Percentiles rank a stretch among this genome's conserved stretches.
These are phyloP conservation scores for Epinotia bilunana DNA, from an alignment of 2,888 invertebrate species.

Conservation along the genomic window DNA sequence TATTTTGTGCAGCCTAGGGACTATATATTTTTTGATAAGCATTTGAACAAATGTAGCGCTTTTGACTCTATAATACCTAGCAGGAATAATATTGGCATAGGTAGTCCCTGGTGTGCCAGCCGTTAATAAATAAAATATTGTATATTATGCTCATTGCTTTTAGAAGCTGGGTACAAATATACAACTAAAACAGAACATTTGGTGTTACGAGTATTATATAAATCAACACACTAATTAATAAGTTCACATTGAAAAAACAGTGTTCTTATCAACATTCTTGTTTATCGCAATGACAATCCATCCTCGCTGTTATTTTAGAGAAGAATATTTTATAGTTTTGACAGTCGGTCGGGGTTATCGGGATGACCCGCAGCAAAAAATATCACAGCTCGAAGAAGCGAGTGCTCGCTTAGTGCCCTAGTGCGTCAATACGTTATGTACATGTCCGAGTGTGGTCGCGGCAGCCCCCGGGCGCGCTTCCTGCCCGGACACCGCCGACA, in stretches of 20 bases:
- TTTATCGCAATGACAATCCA: constrained; percentile 64
- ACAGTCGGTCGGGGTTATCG: constrained; percentile 60
- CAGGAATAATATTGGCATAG: too few relatives aligned
- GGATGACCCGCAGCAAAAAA: constrained; percentile 45
- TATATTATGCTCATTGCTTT: neutral
- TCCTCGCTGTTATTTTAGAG: constrained; percentile 46
- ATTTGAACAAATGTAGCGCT: too few relatives aligned
- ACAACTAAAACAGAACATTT: neutral
- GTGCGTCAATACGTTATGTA: neutral
- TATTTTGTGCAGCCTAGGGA: too few relatives aligned
- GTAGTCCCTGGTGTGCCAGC: too few relatives aligned
- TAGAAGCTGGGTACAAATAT: neutral
- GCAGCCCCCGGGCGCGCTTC: constrained; percentile 44
- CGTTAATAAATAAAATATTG: too few relatives aligned
- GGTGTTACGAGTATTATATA: neutral
- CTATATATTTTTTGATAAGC: too few relatives aligned
- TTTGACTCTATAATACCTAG: too few relatives aligned
- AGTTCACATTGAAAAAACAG: constrained; percentile 39
- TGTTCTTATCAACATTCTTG: constrained; percentile 57
- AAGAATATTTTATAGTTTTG: constrained; percentile 51
- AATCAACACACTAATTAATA: constrained; percentile 24
- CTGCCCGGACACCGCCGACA: constrained; percentile 23
- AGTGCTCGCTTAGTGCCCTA: neutral
- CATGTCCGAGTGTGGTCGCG: neutral
- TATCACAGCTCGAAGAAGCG: constrained; percentile 26